Evolutionary conservation across 1,140 invertebrate genomes (phyloP), one percentile per base, ranked within the genome.

Genomic region (Scaptodrosophila lebanonensis): DNA sequence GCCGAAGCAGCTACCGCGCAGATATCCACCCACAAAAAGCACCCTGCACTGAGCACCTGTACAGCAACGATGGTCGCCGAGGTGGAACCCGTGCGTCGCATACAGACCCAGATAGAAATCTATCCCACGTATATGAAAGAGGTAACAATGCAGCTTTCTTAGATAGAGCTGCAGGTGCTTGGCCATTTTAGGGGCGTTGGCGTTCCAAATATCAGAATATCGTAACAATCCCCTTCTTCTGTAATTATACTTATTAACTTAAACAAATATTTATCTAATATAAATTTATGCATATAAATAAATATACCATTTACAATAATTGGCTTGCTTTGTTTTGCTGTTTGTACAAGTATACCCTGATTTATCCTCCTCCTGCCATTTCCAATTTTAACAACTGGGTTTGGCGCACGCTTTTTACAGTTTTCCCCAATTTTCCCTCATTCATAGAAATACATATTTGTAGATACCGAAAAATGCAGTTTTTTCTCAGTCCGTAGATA

Each of bases 61-160:
- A 38, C 8, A 73, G 51, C 33, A 77, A 73, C 16, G 40, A 58
- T 83, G 52, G 53, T 76, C 8, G 77, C 85, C 3, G 70, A 86
- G 62, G 60, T 86, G 16, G 71, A 84, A 40, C 58, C 83, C 17
- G 77, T 86, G 38, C 62, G 76, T 12, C 83, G 79, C 47, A 86
- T 86, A 35, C 71, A 84, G 51, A 86, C 83, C 9, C 71, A 79
- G 33, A 67, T 86, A 38, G 85, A 86, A 63, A 85, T 86, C 16
- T 85, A 65, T 64, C 85, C 85, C 48, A 85, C 72, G 38, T 86
- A 83, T 36, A 84, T 49, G 40, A 86, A 85, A 83, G 85, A 86
- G 85, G 85, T 86, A 86, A 86, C 75, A 79, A 84, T 86, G 53
- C 63, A 66, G 59, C 68, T 84, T 54, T 71, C 62, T 43, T 82